Evolutionary conservation across 1,140 invertebrate genomes (phyloP), one percentile per base, ranked within the genome.

Genomic region (Calephelis nemesis): DNA sequence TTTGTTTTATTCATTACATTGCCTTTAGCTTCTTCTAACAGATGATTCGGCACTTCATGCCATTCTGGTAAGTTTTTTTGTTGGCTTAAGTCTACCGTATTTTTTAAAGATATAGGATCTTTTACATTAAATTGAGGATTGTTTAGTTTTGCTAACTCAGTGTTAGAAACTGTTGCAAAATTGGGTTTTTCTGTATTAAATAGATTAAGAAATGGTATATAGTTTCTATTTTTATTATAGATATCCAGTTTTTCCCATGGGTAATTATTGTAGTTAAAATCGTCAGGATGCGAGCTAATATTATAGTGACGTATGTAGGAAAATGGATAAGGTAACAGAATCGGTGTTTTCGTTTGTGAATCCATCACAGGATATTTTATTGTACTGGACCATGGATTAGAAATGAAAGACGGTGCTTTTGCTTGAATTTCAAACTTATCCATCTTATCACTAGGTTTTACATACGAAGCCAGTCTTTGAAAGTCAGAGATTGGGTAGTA

Each of bases 21-120:
- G 0, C 82, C 83, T 82, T 74, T 81, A 0, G 87, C 76, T 77
- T 91, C 88, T 10, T 89, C 79, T 8, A 88, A 42, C 8, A 85
- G 71, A 19, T 81, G 69, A 8, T 69, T 62, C 40, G 83, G 68
- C 30, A 88, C 74, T 6, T 84, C 85, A 66, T 87, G 75, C 88
- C 87, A 90, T 11, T 83, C 79, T 40, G 81, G 76, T 48, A 69
- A n/a, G 1, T 63, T 49, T 65, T 63, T 70, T 63, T 73, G 54
- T 45, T 12, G 62, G 62, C 12, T 71, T 6, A 47, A 74, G 49
- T 74, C 73, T 68, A 62, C 66, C 52, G 12, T 30, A 40, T 58
- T 42, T 63, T 58, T 42, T 63, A 68, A 58, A 58, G 40, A 19
- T n/a, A 69, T 15, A 19, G 62, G n/a, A 42, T 69, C n/a, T 13